Evolutionary conservation across 1,140 invertebrate genomes (phyloP).

Genomic region (Gerris buenoi): DNA sequence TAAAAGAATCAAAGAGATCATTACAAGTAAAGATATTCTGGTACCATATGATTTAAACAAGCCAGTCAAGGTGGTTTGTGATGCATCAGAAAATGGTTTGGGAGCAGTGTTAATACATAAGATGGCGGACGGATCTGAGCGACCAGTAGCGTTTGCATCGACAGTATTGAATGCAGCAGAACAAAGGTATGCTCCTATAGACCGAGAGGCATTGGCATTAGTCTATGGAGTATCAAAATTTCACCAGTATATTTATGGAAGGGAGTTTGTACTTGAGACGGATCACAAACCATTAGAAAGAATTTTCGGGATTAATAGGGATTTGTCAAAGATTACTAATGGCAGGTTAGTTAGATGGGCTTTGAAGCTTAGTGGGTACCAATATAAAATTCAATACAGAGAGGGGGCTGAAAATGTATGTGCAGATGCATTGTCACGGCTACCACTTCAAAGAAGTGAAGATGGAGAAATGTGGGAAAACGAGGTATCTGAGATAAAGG

Average conservation of each 20-base stretch:
- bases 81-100: conserved; percentile 5
- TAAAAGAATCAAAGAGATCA: not conserved
- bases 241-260: conserved; percentile 35
- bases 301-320: conserved; percentile 28
- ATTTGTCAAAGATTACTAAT: not conserved
- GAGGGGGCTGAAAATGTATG: conserved; percentile 19
- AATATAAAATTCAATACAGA: conserved; percentile 27
- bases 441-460: conserved; percentile 8
- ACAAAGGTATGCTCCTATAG: conserved; percentile 34
- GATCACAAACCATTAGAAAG: conserved; percentile 35
- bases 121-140: conserved; percentile 22
- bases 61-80: not conserved
- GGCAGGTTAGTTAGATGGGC: not conserved
- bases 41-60: not conserved
- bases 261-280: conserved; percentile 32
- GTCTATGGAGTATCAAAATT: conserved; percentile 37
- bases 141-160: conserved; percentile 33
- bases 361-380: conserved; percentile 25
- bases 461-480: not conserved
- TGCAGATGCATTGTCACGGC: conserved; percentile 26
- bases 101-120: conserved; percentile 14
- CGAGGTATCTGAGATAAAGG: not conserved
- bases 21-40: not conserved
- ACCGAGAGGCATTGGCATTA: conserved; percentile 38
- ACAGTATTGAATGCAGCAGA: conserved; percentile 30